Evolutionary conservation across 2,888 invertebrate genomes (phyloP).

Genomic region (Temnothorax rugatulus): DNA sequence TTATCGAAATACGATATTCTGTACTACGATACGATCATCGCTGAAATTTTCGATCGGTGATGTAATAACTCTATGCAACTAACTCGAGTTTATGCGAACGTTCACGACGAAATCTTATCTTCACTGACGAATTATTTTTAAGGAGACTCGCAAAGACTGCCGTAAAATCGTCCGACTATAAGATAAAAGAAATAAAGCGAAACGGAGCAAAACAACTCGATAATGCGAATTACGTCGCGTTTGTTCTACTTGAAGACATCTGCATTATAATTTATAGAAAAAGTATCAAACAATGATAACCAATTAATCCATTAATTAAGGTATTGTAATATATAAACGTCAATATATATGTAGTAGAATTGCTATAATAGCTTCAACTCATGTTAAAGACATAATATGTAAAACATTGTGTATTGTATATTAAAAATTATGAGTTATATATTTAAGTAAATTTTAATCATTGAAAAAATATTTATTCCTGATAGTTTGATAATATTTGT

Average conservation of each 20-base stretch:
- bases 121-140: conserved; percentile 34
- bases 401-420: not conserved
- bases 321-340: not conserved
- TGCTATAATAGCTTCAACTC: not conserved
- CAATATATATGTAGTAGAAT: not conserved
- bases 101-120: conserved; percentile 51
- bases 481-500: conserved; percentile 1
- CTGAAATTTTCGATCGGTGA: conserved; percentile 34
- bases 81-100: not conserved
- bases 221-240: not conserved
- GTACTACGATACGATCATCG: not conserved
- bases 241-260: conserved; percentile 51
- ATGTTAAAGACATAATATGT: not conserved
- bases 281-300: not conserved
- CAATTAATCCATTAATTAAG: not conserved
- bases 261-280: conserved; percentile 35
- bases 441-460: not conserved
- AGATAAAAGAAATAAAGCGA: conserved; percentile 55
- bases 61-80: conserved; percentile 30
- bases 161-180: conserved; percentile 6
- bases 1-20: conserved; percentile 12
- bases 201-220: conserved; percentile 23
- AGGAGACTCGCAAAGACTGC: not conserved
- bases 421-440: not conserved
- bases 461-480: not conserved